Percentiles rank a stretch among this genome's conserved stretches.
phyloP scores from a whole-genome alignment of 2,113 vertebrate genomes.

The Stegastes partitus region DNA sequence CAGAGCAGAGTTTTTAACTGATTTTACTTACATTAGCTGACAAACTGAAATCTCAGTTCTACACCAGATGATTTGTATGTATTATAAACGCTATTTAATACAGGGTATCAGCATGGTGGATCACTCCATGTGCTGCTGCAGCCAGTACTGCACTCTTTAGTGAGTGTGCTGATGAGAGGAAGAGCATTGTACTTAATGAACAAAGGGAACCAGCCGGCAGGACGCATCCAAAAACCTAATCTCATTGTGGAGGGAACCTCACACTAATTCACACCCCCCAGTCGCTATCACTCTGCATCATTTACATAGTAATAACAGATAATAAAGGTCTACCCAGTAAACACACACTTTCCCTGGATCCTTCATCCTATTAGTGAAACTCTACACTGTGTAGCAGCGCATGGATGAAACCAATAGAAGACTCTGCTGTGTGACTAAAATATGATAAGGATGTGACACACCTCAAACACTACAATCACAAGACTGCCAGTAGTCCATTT shows the following conservation, averaged over 20 bases:
- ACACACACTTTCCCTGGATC: constrained; percentile 15
- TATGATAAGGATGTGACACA: constrained; percentile 75
- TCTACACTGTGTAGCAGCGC: constrained; percentile 36
- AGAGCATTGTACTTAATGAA: constrained; percentile 33
- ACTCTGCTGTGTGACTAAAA: constrained; percentile 39
- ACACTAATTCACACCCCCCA: constrained; percentile 29
- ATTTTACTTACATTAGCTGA: not conserved
- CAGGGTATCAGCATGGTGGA: constrained; percentile 1
- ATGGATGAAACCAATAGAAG: constrained; percentile 32
- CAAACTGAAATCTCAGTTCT: no score
- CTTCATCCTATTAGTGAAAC: constrained; percentile 36
- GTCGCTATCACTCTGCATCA: constrained; percentile 22
- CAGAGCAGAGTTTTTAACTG: not conserved
- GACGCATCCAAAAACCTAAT: constrained; percentile 43
- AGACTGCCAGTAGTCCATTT: constrained; percentile 2
- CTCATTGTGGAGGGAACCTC: constrained; percentile 18
- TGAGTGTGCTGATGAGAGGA: constrained; percentile 15
- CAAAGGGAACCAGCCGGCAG: constrained; percentile 37
- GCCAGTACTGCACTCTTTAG: constrained; percentile 7
- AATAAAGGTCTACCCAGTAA: constrained; percentile 3
- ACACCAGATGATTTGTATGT: no score
- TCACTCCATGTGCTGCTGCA: not conserved
- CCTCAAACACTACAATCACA: constrained; percentile 54
- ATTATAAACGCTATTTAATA: not conserved
- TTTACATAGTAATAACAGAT: constrained; percentile 55